phyloP scores from a whole-genome alignment of 2,797 vertebrate species.

The Girardinus metallicus region DNA sequence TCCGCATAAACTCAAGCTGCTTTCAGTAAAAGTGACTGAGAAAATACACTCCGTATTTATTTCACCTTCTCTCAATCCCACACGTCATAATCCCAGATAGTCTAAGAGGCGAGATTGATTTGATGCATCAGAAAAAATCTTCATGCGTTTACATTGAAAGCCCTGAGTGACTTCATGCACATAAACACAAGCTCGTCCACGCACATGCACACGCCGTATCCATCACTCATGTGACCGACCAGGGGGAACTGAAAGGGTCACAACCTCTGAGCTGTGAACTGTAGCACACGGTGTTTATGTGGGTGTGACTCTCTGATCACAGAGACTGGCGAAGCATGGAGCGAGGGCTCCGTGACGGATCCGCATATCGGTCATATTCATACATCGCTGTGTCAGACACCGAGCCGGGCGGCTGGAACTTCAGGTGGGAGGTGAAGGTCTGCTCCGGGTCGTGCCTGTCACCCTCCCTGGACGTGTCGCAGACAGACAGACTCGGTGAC shows the following conservation, averaged over 20 bases:
- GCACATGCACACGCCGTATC: not conserved
- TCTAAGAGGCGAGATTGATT: not conserved
- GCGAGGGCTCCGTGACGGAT: constrained; percentile 8
- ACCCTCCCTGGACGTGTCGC: not conserved
- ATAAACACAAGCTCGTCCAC: not conserved
- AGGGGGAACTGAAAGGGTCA: constrained; percentile 49
- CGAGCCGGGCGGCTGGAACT: constrained; percentile 14
- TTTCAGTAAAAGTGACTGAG: not conserved
- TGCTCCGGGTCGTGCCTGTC: too few species aligned
- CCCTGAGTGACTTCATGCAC: not conserved
- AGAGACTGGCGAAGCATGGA: constrained; percentile 21
- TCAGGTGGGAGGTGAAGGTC: constrained; percentile 7
- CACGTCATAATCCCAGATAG: not conserved
- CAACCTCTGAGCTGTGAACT: constrained; percentile 41
- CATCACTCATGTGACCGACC: constrained; percentile 50
- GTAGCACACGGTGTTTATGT: constrained; percentile 17
- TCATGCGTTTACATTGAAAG: not conserved
- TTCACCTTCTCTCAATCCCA: not conserved
- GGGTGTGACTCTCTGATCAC: constrained; percentile 25
- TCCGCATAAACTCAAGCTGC: not conserved
- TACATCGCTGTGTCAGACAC: not conserved
- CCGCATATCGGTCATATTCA: constrained; percentile 17
- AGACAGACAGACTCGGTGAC: not conserved
- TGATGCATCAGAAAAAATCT: not conserved
- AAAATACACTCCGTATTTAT: not conserved